A percentile compares a stretch with the other conserved stretches of the same genome.
phyloP scores from a whole-genome alignment of 2,797 vertebrate species.

The Urophycis tenuis region DNA sequence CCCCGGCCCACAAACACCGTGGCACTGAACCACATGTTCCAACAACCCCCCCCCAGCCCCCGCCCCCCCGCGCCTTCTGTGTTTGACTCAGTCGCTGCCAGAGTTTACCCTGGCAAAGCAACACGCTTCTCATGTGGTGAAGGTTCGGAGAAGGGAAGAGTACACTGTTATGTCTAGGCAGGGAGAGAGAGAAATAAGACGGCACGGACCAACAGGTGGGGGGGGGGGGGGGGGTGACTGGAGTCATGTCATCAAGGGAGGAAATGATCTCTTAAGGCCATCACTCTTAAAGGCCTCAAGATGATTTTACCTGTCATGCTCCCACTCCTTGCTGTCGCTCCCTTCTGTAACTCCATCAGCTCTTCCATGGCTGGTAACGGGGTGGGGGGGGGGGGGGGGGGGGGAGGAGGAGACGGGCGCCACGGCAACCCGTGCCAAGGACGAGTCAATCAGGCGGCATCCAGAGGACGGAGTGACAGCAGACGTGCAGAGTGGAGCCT shows the following conservation, averaged over 20 bases:
- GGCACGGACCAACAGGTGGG: not conserved
- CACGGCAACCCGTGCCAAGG: conserved; percentile 28
- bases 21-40: conserved; percentile 43
- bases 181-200: not conserved
- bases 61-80: not conserved
- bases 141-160: conserved; percentile 13
- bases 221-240: not conserved
- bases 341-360: conserved; percentile 31
- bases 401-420: not conserved
- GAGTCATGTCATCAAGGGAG: not conserved
- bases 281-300: not conserved
- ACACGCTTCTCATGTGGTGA: not conserved
- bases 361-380: conserved; percentile 21
- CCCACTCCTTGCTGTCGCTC: conserved; percentile 25
- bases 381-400: no score
- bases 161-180: conserved; percentile 25
- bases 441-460: conserved; percentile 40
- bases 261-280: no score
- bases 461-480: conserved; percentile 25
- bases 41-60: conserved; percentile 17
- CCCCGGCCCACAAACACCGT: conserved; percentile 21
- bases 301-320: not conserved
- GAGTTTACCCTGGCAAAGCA: conserved; percentile 30
- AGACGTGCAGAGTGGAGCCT: conserved; percentile 29
- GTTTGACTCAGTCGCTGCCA: conserved; percentile 29